Conservation (phyloP, 2,797 vertebrate genomes). For the Sandelia bainsii region DNA sequence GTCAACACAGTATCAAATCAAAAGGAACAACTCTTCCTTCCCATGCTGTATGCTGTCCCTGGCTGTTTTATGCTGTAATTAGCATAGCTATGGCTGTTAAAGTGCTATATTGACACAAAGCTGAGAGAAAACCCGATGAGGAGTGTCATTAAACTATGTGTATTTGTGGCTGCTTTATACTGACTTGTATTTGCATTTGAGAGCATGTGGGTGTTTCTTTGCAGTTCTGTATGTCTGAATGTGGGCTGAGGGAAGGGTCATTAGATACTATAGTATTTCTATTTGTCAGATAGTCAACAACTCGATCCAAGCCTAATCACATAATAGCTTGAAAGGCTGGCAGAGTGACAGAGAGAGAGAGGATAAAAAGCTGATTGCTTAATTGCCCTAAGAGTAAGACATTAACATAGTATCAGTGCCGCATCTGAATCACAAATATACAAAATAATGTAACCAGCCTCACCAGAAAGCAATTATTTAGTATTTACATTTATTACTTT, state of each 20-base stretch:
- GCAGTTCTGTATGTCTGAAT: constrained; percentile 26
- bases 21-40: too few relatives aligned
- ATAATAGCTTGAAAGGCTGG: constrained; percentile 60
- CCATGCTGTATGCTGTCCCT: constrained; percentile 37
- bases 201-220: constrained; percentile 42
- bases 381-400: constrained; percentile 47
- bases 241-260: constrained; percentile 38
- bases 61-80: constrained; percentile 52
- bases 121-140: constrained; percentile 43
- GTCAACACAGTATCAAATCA: constrained; percentile 35
- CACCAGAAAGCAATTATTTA: not conserved
- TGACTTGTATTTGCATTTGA: constrained; percentile 12
- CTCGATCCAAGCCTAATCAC: constrained; percentile 56
- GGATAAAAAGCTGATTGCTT: constrained; percentile 24
- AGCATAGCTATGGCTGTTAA: constrained; percentile 43
- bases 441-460: not conserved
- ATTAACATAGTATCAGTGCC: constrained; percentile 41
- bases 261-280: constrained; percentile 53
- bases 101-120: constrained; percentile 49
- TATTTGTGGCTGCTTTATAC: not conserved
- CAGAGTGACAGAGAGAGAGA: constrained; percentile 33
- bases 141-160: constrained; percentile 33
- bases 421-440: constrained; percentile 32
- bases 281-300: constrained; percentile 63
- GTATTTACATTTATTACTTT: not conserved